Base-by-base conservation (phyloP, 2,113 vertebrate species). In the Anoplopoma fimbria region DNA sequence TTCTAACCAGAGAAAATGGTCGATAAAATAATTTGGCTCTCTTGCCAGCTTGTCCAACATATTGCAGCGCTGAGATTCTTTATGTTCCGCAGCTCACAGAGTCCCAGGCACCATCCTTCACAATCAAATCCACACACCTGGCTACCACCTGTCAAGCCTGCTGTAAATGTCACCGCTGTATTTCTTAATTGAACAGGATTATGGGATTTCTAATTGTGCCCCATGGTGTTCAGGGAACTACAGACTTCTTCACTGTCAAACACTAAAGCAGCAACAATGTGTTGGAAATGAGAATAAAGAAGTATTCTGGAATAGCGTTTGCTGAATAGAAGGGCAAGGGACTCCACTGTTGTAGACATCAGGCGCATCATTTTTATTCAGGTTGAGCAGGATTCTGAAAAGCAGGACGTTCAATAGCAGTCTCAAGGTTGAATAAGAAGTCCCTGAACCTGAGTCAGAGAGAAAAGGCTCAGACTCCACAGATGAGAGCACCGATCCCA, bases 201-300 rank as follows among this genome's bases (percentile, higher is more conserved):
- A 82, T 64, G 89, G 82, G 86, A 77, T 86, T 91, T 94, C 68
- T 92, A 92, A 94, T 93, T 93, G 83, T n/a, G 88, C 87, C 80
- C 81, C 61, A 84, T 51, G 27, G 62, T 79, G 69, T 69, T 73
- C 49, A 17, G 42, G 61, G 42, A 40, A 86, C 80, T 65, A 85
- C n/a, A 49, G 27, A 64, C 79, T 67, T 74, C 19, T 74, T 77
- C 77, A 21, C 19, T 45, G 13, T 34, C 75, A 58, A 77, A 25
- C 71, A 25, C 33, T 9, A 55, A 47, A 80, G 51, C 61, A 47
- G 74, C 23, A 55, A 62, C 77, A 80, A 79, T 70, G 21, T 69
- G 69, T 67, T 73, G 23, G 76, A 27, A 57, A 60, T 14, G 10
- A 60, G 33, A 4, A n/a, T 10, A 61, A 58, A 49, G 15, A 63